Percentiles rank a stretch among this genome's conserved stretches.
phyloP scores from a whole-genome alignment of 1,140 invertebrate species.

The Leptoteleia sp. region DNA sequence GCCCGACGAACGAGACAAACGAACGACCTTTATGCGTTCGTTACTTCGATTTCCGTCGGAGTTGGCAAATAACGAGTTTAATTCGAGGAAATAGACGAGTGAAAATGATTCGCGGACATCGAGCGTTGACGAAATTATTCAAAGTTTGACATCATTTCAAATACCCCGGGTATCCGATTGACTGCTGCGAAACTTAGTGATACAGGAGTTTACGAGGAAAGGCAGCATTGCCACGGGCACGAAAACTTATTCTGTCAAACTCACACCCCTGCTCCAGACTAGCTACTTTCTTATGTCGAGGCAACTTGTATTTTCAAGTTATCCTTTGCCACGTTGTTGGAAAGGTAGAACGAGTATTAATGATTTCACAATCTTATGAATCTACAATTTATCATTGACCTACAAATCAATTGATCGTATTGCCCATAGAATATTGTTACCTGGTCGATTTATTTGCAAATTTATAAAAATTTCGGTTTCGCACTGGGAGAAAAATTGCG shows the following conservation, averaged over 20 bases:
- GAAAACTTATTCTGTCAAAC: conserved; percentile 64
- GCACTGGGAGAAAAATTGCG: no score
- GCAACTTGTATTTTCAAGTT: conserved; percentile 21
- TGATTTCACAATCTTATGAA: neutral
- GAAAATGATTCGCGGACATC: conserved; percentile 22
- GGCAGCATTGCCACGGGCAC: conserved; percentile 46
- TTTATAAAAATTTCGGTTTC: no score
- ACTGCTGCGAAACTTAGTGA: conserved; percentile 53
- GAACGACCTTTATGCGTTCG: no score
- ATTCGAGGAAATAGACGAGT: no score
- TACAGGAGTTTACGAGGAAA: conserved; percentile 48
- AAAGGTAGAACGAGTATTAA: neutral
- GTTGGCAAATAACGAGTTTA: no score
- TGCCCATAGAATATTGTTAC: no score
- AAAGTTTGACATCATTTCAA: conserved; percentile 47
- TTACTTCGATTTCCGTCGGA: no score
- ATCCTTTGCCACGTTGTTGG: conserved; percentile 14
- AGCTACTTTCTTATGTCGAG: conserved; percentile 43
- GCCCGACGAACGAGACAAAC: no score
- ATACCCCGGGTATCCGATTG: conserved; percentile 41
- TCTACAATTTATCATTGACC: no score
- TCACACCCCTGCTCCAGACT: conserved; percentile 13
- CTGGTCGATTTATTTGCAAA: no score
- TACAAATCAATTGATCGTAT: no score
- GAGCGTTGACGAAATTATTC: conserved; percentile 27